phyloP scores from a whole-genome alignment of 2,888 invertebrate species.

The Oligia fasciuncula region DNA sequence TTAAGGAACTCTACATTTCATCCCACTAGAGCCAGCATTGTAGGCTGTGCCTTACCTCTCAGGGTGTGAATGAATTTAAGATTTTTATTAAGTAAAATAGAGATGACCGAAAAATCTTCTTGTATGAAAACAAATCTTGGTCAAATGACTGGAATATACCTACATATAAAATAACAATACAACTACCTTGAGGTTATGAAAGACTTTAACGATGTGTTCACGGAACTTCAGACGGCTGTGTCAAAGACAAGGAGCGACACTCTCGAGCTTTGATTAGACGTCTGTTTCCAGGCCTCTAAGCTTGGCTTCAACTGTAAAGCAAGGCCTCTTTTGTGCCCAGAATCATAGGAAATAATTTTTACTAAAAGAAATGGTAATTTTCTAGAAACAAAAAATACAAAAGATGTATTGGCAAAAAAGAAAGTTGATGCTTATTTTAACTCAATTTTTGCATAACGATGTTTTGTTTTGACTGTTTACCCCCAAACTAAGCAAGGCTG shows the following conservation, averaged over 20 bases:
- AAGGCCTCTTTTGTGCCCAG: background rate
- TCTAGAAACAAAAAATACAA: background rate
- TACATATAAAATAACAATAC: background rate
- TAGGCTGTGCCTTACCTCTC: too few species aligned
- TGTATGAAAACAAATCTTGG: background rate
- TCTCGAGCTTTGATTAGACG: slow-evolving; percentile 27
- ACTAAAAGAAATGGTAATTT: too few species aligned
- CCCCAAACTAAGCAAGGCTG: background rate
- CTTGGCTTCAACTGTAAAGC: background rate
- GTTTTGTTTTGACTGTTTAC: background rate
- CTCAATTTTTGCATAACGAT: too few species aligned
- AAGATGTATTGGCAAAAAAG: background rate
- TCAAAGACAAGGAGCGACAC: slow-evolving; percentile 5
- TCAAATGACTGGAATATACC: background rate
- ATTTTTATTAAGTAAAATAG: background rate
- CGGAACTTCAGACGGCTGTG: background rate
- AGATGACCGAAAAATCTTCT: background rate
- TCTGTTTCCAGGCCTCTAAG: slow-evolving; percentile 6
- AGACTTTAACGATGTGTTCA: slow-evolving; percentile 19
- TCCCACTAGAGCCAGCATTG: too few species aligned
- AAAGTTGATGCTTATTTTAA: too few species aligned
- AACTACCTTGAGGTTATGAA: background rate
- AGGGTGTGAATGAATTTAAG: too few species aligned
- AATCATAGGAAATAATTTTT: background rate
- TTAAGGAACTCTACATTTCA: background rate